phyloP scores from a whole-genome alignment of 1,140 invertebrate genomes.

The Drosophila pectinifera region DNA sequence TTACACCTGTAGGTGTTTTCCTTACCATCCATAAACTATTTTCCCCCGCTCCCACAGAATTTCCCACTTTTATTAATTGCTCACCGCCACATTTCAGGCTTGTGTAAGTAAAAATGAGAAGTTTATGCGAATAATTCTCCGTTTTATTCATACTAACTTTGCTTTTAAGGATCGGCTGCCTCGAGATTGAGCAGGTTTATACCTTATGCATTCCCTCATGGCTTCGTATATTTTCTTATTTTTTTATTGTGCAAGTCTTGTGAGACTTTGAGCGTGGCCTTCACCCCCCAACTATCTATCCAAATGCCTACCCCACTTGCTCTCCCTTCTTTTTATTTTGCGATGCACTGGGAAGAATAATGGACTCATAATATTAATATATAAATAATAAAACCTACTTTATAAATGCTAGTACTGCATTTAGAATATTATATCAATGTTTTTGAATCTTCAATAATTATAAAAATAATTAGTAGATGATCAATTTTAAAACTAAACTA shows the following conservation, averaged over 20 bases:
- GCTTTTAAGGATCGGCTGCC: constrained; percentile 35
- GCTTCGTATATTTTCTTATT: constrained; percentile 34
- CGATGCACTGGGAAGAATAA: background rate
- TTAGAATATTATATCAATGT: too few species aligned
- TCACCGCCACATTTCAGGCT: background rate
- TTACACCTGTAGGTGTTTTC: constrained; percentile 9
- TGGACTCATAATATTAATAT: too few species aligned
- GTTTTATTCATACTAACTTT: constrained; percentile 59
- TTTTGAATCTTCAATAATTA: too few species aligned
- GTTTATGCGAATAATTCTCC: constrained; percentile 41
- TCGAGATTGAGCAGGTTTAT: constrained; percentile 12
- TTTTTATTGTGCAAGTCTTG: constrained; percentile 29
- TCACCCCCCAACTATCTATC: constrained; percentile 22
- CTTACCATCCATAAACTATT: constrained; percentile 30
- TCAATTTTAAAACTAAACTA: too few species aligned
- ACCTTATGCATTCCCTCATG: constrained; percentile 38
- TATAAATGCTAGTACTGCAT: too few species aligned
- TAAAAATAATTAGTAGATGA: too few species aligned
- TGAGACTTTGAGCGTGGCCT: constrained; percentile 45
- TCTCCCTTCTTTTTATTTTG: background rate
- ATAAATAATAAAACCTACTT: too few species aligned
- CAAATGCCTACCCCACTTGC: constrained; percentile 21
- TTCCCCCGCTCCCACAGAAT: constrained; percentile 10
- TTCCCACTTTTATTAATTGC: constrained; percentile 31
- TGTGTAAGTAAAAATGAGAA: constrained; percentile 13